phyloP scores from a whole-genome alignment of 2,113 vertebrate species.

The Phalacrocorax pelagicus region DNA sequence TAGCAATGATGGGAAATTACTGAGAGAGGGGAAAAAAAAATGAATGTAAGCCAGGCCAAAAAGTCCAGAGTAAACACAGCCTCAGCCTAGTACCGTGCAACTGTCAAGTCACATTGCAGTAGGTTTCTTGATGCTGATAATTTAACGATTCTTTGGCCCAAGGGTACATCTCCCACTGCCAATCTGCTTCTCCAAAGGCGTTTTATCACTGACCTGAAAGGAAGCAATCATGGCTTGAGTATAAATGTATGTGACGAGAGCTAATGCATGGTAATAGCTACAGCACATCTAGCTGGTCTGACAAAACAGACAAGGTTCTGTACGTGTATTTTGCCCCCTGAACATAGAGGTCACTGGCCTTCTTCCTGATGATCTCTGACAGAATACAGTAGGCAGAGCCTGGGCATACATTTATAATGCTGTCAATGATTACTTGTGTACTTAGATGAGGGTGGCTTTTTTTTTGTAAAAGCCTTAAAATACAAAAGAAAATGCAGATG shows the following conservation, averaged over 20 bases:
- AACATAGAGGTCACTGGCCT: neutral
- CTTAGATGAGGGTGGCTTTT: neutral
- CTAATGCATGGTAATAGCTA: neutral
- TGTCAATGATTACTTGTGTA: neutral
- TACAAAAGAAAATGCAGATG: neutral
- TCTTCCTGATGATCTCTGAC: neutral
- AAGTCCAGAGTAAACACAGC: neutral
- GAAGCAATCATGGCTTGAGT: neutral
- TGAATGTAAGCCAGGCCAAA: neutral
- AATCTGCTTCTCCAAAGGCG: neutral
- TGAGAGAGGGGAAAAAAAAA: neutral
- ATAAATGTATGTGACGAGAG: neutral
- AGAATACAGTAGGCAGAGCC: neutral
- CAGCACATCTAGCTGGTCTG: neutral
- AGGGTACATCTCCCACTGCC: neutral
- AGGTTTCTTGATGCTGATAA: neutral
- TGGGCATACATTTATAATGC: neutral
- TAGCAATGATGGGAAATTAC: neutral
- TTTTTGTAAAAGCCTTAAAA: neutral
- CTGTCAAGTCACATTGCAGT: neutral
- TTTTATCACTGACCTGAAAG: neutral
- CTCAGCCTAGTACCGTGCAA: neutral
- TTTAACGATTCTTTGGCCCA: slow-evolving; percentile 2
- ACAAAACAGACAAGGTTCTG: neutral
- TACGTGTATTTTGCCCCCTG: neutral